Conservation (phyloP, 2,797 vertebrate species). For the Gambelia wislizenii region DNA sequence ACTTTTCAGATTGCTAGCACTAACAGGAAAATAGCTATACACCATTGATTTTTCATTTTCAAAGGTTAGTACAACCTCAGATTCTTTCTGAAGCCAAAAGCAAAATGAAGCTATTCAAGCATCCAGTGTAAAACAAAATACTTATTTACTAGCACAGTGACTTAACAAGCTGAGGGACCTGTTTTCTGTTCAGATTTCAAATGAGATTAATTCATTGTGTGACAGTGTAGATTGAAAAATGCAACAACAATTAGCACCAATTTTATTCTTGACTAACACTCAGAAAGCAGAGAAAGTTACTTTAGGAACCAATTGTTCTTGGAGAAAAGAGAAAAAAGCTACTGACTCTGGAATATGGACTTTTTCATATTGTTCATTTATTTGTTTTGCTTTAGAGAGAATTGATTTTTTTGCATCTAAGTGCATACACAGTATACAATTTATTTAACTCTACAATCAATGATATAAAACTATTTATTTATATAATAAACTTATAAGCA, state of each 20-base stretch:
- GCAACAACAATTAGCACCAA: constrained; percentile 58
- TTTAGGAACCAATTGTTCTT: constrained; percentile 50
- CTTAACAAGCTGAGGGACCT: constrained; percentile 65
- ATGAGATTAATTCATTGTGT: constrained; percentile 61
- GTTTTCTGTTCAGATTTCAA: constrained; percentile 48
- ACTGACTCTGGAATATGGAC: background rate
- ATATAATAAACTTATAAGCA: background rate
- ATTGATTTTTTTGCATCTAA: background rate
- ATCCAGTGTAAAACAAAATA: constrained; percentile 62
- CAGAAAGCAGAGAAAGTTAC: constrained; percentile 22
- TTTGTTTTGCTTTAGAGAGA: background rate
- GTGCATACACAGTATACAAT: background rate
- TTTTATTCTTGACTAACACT: constrained; percentile 53
- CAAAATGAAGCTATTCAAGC: constrained; percentile 55
- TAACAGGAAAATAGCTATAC: constrained; percentile 58
- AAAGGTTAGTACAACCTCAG: constrained; percentile 58
- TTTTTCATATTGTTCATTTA: background rate
- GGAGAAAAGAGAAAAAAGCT: constrained; percentile 34
- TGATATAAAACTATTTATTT: too few relatives aligned
- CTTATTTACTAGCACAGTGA: constrained; percentile 59
- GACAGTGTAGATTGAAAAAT: constrained; percentile 51
- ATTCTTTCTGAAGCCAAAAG: constrained; percentile 58
- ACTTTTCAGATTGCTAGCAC: constrained; percentile 54
- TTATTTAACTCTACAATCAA: background rate
- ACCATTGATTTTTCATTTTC: constrained; percentile 68